Evolutionary conservation across 53 echinoderm and acorn worm genomes (phyloP).

Genomic region (Actinopyga echinites): DNA sequence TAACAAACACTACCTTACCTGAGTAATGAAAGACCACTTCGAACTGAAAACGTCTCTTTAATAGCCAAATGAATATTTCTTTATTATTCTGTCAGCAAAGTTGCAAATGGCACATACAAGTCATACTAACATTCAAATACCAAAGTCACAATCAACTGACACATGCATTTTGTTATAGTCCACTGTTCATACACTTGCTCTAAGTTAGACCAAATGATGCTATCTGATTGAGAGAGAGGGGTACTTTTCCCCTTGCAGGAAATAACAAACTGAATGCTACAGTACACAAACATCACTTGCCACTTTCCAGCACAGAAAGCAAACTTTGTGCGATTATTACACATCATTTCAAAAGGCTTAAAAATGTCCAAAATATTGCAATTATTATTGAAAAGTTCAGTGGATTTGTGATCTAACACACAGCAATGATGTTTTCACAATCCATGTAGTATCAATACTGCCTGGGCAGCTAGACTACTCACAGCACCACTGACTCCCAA

Average conservation of each 20-base stretch:
- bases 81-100: not conserved
- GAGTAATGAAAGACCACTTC: slow-evolving; percentile 34
- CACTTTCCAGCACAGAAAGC: slow-evolving; percentile 9
- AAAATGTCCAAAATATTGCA: slow-evolving; percentile 40
- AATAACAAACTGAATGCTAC: slow-evolving; percentile 12
- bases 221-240: not conserved
- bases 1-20: slow-evolving; percentile 14
- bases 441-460: no score
- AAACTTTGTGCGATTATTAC: slow-evolving; percentile 39
- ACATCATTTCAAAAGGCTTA: slow-evolving; percentile 36
- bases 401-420: no score
- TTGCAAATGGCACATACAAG: not conserved
- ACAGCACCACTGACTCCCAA: no score
- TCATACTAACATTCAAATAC: slow-evolving; percentile 19
- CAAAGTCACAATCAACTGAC: slow-evolving; percentile 18
- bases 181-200: slow-evolving; percentile 6
- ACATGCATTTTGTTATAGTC: not conserved
- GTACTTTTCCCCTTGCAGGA: not conserved
- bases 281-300: slow-evolving; percentile 2
- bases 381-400: slow-evolving; percentile 23
- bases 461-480: no score
- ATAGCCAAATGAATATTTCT: not conserved
- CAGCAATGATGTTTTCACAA: no score
- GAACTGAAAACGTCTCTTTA: slow-evolving; percentile 6
- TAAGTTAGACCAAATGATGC: not conserved